These are phyloP conservation scores for Herpetotheres cachinnans DNA, from an alignment of 2,113 vertebrate genomes.

Conservation along the genomic window DNA sequence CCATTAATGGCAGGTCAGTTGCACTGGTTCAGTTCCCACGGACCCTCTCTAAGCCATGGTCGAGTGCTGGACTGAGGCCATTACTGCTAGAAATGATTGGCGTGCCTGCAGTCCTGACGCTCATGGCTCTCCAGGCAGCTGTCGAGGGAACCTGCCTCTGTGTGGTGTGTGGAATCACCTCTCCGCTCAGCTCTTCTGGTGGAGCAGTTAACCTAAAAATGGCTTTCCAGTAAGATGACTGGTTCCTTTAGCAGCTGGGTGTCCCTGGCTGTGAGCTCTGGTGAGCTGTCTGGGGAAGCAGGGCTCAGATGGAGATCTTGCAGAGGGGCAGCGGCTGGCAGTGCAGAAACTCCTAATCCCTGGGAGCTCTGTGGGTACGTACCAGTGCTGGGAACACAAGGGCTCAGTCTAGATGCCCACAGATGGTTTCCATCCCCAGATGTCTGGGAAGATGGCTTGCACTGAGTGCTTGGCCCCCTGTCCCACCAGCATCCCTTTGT, in stretches of 20 bases:
- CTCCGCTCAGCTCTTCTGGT: background rate
- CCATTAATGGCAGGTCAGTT: background rate
- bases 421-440: background rate
- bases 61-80: accelerated
- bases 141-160: background rate
- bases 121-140: background rate
- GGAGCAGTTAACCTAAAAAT: accelerated
- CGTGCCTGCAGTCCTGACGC: accelerated
- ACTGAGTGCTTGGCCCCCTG: background rate
- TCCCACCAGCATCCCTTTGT: background rate
- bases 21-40: background rate
- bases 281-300: background rate
- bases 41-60: accelerated
- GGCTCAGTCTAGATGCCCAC: background rate
- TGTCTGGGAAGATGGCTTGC: accelerated
- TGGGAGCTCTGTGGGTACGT: background rate
- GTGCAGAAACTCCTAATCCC: background rate
- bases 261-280: background rate
- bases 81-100: accelerated
- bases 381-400: accelerated
- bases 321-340: background rate
- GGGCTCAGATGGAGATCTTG: background rate
- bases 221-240: background rate
- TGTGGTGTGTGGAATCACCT: background rate
- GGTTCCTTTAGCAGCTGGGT: background rate